Base-by-base conservation (phyloP, 2,888 invertebrate genomes). In the Theretra japonica region DNA sequence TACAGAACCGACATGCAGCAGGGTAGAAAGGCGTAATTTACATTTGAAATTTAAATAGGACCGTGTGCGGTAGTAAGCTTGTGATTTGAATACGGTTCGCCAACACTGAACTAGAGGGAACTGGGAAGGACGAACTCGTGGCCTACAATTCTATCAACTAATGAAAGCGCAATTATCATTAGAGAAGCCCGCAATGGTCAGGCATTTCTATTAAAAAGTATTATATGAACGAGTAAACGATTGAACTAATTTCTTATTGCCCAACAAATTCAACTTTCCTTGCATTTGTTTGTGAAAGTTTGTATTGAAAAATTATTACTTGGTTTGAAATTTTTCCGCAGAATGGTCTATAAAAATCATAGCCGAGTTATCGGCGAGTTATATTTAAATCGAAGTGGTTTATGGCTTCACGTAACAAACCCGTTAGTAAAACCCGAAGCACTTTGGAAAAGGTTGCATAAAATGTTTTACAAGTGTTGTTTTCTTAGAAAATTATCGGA, bases 1-100 rank as follows among this genome's bases (percentile, higher is more conserved):
- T 17, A 59, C 4, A 59, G 15, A 17, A 41, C 4, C 33, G 21
- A 62, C 62, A n/a, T 21, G 4, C 30, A 33, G 33, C 30, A 4
- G 2, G 11, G 5, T 41, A 5, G 11, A 72, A 69, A 76, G 77
- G 78, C 76, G 83, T 83, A 80, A 86, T 87, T 86, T 86, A 74
- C 80, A 86, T 89, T 88, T 85, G 83, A 85, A 88, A 85, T 87
- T 86, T 84, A 86, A 86, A 87, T 84, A 75, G 75, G 76, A 81
- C 77, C 80, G 82, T 82, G 79, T 81, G 78, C 80, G 78, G 78
- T 77, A 80, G 80, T 82, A 81, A 83, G 79, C 80, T 78, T 73
- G 73, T 75, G 78, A 87, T 84, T 86, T 84, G 80, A 81, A 81
- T 82, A 80, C 78, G 79, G 78, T 75, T 76, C 76, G 74, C 70